Conservation (phyloP, 2,888 invertebrate genomes). For the Kryphioiulus occultus region DNA sequence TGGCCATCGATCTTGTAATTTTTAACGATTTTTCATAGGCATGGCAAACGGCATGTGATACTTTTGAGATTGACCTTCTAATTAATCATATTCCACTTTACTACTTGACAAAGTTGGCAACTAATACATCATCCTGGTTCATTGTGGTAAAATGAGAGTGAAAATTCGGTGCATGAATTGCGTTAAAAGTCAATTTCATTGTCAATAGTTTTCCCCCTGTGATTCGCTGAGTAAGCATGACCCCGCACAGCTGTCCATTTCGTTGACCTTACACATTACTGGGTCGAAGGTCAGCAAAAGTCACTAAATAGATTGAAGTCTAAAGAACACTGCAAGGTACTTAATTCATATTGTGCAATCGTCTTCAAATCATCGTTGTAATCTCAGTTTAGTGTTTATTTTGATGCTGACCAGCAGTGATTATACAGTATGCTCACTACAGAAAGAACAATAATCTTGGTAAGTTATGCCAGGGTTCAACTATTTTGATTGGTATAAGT, state of each 20-base stretch:
- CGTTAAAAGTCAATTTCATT: neutral
- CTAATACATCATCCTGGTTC: neutral
- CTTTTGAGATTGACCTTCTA: neutral
- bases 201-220: neutral
- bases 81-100: neutral
- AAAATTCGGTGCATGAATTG: neutral
- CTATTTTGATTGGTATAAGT: too few relatives aligned
- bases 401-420: too few relatives aligned
- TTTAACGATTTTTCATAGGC: neutral
- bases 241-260: neutral
- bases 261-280: neutral
- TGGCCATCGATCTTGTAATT: neutral
- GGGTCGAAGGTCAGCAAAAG: neutral
- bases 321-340: too few relatives aligned
- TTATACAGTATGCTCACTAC: too few relatives aligned
- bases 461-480: too few relatives aligned
- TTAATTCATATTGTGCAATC: too few relatives aligned
- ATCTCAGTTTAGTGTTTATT: too few relatives aligned
- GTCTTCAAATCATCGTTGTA: too few relatives aligned
- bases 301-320: too few relatives aligned
- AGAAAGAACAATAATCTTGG: too few relatives aligned
- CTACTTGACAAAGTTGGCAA: neutral
- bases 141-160: neutral
- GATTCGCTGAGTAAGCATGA: too few relatives aligned
- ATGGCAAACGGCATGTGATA: too few relatives aligned